phyloP scores from a whole-genome alignment of 2,113 vertebrate genomes.

The Oncorhynchus masou region DNA sequence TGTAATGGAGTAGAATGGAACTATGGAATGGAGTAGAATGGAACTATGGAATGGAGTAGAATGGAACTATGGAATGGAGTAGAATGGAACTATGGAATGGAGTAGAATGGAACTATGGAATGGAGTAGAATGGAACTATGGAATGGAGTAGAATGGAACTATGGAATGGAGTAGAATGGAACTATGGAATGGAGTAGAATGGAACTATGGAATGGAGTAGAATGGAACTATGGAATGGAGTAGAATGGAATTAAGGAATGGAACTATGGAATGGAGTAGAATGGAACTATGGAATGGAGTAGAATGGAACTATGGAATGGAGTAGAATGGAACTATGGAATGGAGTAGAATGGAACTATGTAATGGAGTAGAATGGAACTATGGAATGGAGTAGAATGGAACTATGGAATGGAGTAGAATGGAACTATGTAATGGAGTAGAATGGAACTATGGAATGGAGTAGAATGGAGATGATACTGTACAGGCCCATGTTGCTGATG shows the following conservation, averaged over 20 bases:
- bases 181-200: no score
- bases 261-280: no score
- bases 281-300: not conserved
- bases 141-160: no score
- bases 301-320: no score
- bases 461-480: no score
- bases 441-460: no score
- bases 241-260: not conserved
- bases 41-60: no score
- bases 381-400: not conserved
- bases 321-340: not conserved
- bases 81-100: no score
- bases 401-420: no score
- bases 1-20: no score
- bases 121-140: not conserved
- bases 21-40: not conserved
- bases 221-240: not conserved
- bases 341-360: not conserved
- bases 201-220: not conserved
- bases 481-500: not conserved
- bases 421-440: not conserved
- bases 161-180: not conserved
- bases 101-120: no score
- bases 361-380: no score
- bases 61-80: not conserved